Evolutionary conservation across 2,113 vertebrate genomes (phyloP).

Genomic region (Pluvianellus socialis): DNA sequence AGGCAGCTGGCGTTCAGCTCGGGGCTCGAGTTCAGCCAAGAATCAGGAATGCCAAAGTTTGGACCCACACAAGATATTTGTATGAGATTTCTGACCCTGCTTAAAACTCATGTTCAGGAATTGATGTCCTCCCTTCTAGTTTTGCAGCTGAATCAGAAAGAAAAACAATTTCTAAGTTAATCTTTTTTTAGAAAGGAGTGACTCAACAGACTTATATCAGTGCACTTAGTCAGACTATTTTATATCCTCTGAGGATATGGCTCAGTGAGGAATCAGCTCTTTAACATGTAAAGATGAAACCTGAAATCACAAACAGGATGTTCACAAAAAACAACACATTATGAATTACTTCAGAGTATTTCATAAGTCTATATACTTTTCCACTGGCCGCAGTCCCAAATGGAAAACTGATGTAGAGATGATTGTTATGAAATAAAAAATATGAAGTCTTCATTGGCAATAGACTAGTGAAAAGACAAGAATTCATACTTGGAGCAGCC

Average conservation of each 20-base stretch:
- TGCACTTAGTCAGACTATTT: neutral
- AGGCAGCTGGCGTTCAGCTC: neutral
- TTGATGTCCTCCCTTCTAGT: neutral
- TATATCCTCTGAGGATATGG: neutral
- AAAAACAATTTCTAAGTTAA: neutral
- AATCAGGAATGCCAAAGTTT: neutral
- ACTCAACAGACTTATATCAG: neutral
- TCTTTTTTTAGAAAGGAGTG: neutral
- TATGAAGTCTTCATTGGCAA: constrained; percentile 32
- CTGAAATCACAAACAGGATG: constrained; percentile 22
- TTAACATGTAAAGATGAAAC: constrained; percentile 13
- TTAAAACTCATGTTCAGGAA: neutral
- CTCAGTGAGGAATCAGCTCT: neutral
- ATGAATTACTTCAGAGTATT: constrained; percentile 34
- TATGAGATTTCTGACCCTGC: neutral
- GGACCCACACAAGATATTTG: neutral
- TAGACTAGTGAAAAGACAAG: neutral
- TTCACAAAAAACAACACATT: constrained; percentile 12
- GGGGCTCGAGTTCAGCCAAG: neutral
- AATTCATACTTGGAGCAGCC: neutral
- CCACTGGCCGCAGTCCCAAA: constrained; percentile 23
- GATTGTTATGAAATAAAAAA: constrained; percentile 41
- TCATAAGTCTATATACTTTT: constrained; percentile 28
- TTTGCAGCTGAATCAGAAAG: neutral
- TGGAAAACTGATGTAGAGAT: constrained; percentile 35